phyloP scores from a whole-genome alignment of 2,797 vertebrate species.

The Myotis myotis region DNA sequence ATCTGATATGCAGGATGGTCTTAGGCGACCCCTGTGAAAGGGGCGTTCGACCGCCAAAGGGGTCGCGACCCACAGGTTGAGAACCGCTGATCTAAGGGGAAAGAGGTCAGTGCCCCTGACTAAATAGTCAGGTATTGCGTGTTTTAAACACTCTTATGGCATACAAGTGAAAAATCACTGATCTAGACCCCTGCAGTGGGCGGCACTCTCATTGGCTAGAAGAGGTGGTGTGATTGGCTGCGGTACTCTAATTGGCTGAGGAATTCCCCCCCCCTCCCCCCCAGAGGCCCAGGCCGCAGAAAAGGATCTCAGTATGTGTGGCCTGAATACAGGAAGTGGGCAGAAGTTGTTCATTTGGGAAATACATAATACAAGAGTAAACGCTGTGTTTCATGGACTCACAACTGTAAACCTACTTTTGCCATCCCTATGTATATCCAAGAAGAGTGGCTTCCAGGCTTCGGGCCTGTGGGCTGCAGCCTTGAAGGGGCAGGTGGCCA shows the following conservation, averaged over 20 bases:
- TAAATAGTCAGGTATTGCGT: not conserved
- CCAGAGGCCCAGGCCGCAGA: rapidly evolving
- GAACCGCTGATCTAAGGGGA: too few species aligned
- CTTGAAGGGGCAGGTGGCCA: not conserved
- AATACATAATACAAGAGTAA: not conserved
- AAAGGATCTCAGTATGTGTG: rapidly evolving
- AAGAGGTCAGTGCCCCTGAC: not conserved
- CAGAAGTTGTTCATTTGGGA: not conserved
- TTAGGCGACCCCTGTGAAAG: too few species aligned
- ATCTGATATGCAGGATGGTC: too few species aligned
- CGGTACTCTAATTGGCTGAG: not conserved
- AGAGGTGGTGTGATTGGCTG: not conserved
- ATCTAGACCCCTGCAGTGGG: not conserved
- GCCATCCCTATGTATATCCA: not conserved
- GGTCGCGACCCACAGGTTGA: too few species aligned
- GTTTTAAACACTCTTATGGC: not conserved
- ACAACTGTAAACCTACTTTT: not conserved
- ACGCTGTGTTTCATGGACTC: not conserved
- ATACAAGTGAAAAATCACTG: not conserved
- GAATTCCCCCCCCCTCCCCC: too few species aligned
- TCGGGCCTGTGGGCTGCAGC: not conserved
- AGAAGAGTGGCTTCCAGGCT: not conserved
- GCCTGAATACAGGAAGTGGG: not conserved
- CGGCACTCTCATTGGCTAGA: not conserved
- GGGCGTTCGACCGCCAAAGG: too few species aligned